Conservation (phyloP, 2,797 vertebrate species). For the Epinephelus coioides region DNA sequence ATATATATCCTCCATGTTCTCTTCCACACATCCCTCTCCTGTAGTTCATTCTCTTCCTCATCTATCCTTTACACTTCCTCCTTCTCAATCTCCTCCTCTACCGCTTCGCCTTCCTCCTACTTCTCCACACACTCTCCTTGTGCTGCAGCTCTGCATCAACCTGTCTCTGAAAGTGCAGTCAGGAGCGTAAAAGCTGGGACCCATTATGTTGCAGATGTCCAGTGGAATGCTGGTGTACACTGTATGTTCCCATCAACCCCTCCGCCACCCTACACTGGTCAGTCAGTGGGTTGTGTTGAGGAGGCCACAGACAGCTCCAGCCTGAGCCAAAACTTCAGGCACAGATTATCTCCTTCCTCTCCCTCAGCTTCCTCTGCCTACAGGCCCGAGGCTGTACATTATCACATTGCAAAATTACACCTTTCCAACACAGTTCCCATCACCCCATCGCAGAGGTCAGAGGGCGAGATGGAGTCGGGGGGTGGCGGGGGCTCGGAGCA, state of each 20-base stretch:
- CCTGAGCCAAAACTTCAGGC: conserved; percentile 35
- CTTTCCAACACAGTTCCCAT: conserved; percentile 54
- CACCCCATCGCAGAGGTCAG: conserved; percentile 59
- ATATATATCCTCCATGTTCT: background rate
- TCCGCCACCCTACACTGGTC: conserved; percentile 18
- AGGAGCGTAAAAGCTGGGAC: conserved; percentile 55
- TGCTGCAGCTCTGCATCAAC: conserved; percentile 49
- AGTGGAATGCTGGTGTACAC: conserved; percentile 54
- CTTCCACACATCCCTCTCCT: background rate
- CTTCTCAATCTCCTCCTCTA: background rate
- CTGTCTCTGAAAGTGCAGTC: conserved; percentile 25
- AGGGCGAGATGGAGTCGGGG: conserved; percentile 45
- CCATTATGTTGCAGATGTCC: conserved; percentile 55
- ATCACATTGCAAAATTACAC: conserved; percentile 53
- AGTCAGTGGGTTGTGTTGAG: conserved; percentile 33
- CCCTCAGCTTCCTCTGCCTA: background rate
- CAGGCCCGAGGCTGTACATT: conserved; percentile 28
- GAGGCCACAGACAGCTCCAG: conserved; percentile 27
- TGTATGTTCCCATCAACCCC: conserved; percentile 37
- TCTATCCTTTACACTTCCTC: background rate
- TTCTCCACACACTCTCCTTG: conserved; percentile 12
- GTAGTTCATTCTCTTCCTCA: conserved; percentile 3
- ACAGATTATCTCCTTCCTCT: conserved; percentile 26
- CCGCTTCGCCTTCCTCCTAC: background rate
- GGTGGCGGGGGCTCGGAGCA: conserved; percentile 50